Conservation (phyloP, 2,888 invertebrate species). For the Meliscaeva auricollis region DNA sequence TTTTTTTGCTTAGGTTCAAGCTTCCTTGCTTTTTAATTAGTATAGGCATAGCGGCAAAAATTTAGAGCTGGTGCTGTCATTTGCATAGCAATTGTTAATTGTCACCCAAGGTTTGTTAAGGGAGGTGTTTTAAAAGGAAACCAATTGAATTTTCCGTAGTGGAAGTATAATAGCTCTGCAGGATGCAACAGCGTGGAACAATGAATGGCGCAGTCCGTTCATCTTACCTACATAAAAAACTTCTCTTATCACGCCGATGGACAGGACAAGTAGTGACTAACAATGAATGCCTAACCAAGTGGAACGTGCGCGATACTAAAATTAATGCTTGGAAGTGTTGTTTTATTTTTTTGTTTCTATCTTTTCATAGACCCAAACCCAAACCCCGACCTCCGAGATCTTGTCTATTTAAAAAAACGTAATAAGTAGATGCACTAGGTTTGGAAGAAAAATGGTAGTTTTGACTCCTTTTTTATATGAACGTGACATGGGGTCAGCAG, state of each 20-base stretch:
- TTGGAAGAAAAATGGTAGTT: conserved; percentile 34
- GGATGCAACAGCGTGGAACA: conserved; percentile 72
- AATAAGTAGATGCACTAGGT: conserved; percentile 34
- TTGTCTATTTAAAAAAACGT: conserved; percentile 27
- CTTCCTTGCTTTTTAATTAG: conserved; percentile 80
- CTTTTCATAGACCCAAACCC: neutral
- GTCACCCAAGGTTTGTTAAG: conserved; percentile 46
- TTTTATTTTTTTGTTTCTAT: conserved; percentile 33
- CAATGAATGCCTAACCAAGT: conserved; percentile 70
- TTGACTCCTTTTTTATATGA: conserved; percentile 43
- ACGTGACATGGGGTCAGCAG: conserved; percentile 64
- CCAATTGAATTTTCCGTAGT: neutral
- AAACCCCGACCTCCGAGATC: conserved; percentile 23
- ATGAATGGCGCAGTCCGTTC: conserved; percentile 39
- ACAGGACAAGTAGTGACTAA: conserved; percentile 57
- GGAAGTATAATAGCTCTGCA: conserved; percentile 20
- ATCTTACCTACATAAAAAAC: conserved; percentile 61
- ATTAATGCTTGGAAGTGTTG: conserved; percentile 52
- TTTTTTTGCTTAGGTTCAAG: conserved; percentile 25
- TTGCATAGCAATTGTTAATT: conserved; percentile 82
- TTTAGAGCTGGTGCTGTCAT: conserved; percentile 79
- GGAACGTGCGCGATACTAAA: conserved; percentile 69
- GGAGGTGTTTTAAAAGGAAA: neutral
- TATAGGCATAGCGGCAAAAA: conserved; percentile 66
- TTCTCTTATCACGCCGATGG: conserved; percentile 55